Conservation (phyloP, 1,140 invertebrate genomes). For the Pogonomyrmex barbatus region DNA sequence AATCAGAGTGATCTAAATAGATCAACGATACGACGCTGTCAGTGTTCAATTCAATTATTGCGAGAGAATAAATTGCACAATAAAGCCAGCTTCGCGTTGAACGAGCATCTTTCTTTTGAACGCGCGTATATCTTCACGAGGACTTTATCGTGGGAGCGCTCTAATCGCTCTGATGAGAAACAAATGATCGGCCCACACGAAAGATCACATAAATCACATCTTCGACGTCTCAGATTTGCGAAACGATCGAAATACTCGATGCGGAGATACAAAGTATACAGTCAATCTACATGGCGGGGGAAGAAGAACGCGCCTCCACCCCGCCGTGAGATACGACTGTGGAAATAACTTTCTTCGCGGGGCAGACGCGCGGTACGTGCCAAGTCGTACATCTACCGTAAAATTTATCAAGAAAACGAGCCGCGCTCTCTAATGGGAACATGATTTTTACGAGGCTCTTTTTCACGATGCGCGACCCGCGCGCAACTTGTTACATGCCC, state of each 20-base stretch:
- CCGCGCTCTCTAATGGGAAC: conserved; percentile 55
- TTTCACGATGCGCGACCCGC: conserved; percentile 39
- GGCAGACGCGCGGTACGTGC: conserved; percentile 50
- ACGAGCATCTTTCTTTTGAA: not conserved
- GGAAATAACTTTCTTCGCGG: conserved; percentile 59
- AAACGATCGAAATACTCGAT: conserved; percentile 4
- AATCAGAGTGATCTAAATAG: not conserved
- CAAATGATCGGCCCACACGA: not conserved
- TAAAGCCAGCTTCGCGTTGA: not conserved
- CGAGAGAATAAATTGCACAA: not conserved
- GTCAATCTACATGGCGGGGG: not conserved
- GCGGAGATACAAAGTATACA: not conserved
- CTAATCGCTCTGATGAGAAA: not conserved
- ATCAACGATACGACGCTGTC: not conserved
- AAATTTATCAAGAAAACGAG: conserved; percentile 62
- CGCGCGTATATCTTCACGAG: not conserved
- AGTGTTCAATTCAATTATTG: not conserved
- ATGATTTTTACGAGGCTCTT: conserved; percentile 64
- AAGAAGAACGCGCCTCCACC: not conserved
- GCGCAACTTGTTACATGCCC: conserved; percentile 52
- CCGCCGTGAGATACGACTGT: conserved; percentile 33
- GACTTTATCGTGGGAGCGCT: not conserved
- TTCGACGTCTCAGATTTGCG: conserved; percentile 9
- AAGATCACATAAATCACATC: conserved; percentile 9
- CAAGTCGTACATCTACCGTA: conserved; percentile 58